These are phyloP conservation scores for Rhyacophila brunnea DNA, from an alignment of 1,140 invertebrate genomes.

Conservation along the genomic window DNA sequence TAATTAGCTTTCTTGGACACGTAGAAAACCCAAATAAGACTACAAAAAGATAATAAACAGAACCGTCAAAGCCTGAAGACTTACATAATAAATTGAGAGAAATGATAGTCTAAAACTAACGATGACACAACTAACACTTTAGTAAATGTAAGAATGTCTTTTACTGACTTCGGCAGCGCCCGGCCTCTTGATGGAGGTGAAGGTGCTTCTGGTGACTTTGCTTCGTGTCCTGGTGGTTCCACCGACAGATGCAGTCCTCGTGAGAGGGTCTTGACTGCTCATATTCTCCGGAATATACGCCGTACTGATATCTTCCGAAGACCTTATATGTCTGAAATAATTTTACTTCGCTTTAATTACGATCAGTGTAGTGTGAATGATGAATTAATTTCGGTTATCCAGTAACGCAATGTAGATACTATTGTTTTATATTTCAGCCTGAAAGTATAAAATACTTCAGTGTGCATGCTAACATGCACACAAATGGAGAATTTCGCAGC, in stretches of 20 bases:
- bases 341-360: no score
- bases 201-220: slow-evolving; percentile 40
- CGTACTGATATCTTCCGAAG: slow-evolving; percentile 58
- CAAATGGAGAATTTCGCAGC: no score
- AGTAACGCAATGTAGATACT: no score
- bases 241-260: slow-evolving; percentile 54
- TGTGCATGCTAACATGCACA: no score
- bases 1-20: not conserved
- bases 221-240: slow-evolving; percentile 41
- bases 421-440: no score
- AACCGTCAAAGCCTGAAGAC: not conserved
- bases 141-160: slow-evolving; percentile 29
- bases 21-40: not conserved
- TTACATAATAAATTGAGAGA: slow-evolving; percentile 20
- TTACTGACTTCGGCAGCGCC: slow-evolving; percentile 50
- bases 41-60: not conserved
- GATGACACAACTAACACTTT: not conserved
- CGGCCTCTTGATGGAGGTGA: slow-evolving; percentile 49
- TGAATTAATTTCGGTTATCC: no score
- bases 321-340: slow-evolving; percentile 56
- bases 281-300: slow-evolving; percentile 54
- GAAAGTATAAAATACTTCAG: no score
- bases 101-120: not conserved
- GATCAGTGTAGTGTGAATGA: no score
- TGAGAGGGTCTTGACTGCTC: slow-evolving; percentile 44